Evolutionary conservation across 2,888 invertebrate genomes (phyloP), one percentile per base, ranked within the genome.

Genomic region (Mactromeris polynyma): DNA sequence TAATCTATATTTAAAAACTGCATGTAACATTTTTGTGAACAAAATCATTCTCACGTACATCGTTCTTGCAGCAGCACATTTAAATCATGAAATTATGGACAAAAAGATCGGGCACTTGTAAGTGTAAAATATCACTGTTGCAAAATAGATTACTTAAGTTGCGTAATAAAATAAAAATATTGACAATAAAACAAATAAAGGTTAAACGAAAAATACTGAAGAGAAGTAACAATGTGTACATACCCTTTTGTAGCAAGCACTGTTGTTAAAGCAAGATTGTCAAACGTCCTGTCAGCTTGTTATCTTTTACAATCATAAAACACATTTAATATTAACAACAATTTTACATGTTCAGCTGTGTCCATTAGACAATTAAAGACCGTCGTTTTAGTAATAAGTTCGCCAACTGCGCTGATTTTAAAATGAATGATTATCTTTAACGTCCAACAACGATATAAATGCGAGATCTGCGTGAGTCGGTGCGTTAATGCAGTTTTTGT

Each of bases 401-500:
- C 9, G 31, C 84, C 84, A 84, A 78, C 84, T 85, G 85, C 79
- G 36, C 54, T 80, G 42, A 51, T 64, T 85, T 79, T 77, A 84
- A 84, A 78, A 84, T 78, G 36, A 84, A 38, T 84, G 77, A 36
- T 84, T 51, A 78, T 46, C 40, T 73, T 46, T 54, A 46, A 51
- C 77, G 84, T 84, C 84, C 84, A 78, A 31, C 26, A 21, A 78
- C n/a, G 26, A 38, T n/a, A 33, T 26, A 73, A 78, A 77, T 54
- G 78, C 36, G 78, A 81, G 82, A 26, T 69, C 36, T 83, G 79
- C 81, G 79, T 79, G 64, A 82, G 84, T 51, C 54, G 51, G n/a
- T 84, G 84, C 78, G 78, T 79, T 73, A 26, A 73, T 90, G 88
- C 90, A 84, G 81, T 83, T 38, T 64, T 58, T 85, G 89, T 89